Conservation (phyloP, 2,113 vertebrate species). For the Burhinus bistriatus region DNA sequence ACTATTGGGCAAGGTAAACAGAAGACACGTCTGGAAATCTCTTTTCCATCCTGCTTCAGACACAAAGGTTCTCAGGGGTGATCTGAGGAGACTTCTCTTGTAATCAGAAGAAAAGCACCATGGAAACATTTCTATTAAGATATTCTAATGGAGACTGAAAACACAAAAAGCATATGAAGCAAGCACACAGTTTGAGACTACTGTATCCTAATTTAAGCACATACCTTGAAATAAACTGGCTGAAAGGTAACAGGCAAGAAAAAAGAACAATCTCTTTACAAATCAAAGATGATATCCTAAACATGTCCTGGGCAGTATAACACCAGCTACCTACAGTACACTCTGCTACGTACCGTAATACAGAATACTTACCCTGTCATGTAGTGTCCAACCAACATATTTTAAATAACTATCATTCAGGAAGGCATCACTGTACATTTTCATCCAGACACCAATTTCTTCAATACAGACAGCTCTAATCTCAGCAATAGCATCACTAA, state of each 20-base stretch:
- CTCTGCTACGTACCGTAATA: neutral
- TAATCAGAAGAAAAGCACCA: neutral
- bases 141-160: neutral
- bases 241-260: neutral
- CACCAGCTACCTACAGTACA: neutral
- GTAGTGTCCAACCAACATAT: constrained; percentile 98
- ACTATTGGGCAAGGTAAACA: neutral
- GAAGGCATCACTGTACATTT: constrained; percentile 99
- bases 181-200: neutral
- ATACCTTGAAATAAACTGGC: neutral
- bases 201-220: neutral
- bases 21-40: neutral
- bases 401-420: constrained; percentile 99
- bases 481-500: constrained; percentile 95
- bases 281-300: neutral
- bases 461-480: constrained; percentile 99
- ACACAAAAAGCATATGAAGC: neutral
- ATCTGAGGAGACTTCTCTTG: neutral
- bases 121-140: neutral
- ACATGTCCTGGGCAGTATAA: neutral
- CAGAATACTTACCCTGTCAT: constrained; percentile 88
- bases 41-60: neutral
- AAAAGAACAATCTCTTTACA: neutral
- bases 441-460: constrained; percentile 99
- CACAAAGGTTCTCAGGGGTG: neutral